Percentiles rank a stretch among this genome's conserved stretches.
Conservation (phyloP, 2,113 vertebrate species). For the Anguilla japonica region DNA sequence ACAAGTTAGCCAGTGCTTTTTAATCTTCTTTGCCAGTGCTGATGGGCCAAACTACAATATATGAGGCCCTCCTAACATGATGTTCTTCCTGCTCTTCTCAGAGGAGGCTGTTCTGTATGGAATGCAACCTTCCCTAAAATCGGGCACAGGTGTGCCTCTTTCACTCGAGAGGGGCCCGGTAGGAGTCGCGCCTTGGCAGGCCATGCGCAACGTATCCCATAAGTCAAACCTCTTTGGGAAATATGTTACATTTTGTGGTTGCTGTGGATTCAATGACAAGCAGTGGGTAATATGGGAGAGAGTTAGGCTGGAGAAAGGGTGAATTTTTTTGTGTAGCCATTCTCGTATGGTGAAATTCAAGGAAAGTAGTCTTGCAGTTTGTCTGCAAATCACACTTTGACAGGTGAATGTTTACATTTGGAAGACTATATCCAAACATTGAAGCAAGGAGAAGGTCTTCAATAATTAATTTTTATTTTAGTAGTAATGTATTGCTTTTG, state of each 20-base stretch:
- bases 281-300: too few species aligned
- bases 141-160: constrained; percentile 10
- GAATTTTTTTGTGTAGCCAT: too few species aligned
- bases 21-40: constrained; percentile 9
- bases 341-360: too few species aligned
- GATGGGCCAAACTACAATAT: constrained; percentile 34
- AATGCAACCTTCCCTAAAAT: constrained; percentile 17
- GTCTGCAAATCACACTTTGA: too few species aligned
- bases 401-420: too few species aligned
- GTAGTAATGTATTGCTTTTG: too few species aligned
- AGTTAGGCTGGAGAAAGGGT: too few species aligned
- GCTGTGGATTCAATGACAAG: background rate
- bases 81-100: constrained; percentile 15
- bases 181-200: constrained; percentile 13
- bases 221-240: background rate
- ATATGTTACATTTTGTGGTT: background rate
- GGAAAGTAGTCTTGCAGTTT: too few species aligned
- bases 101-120: constrained; percentile 10
- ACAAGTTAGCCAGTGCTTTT: background rate
- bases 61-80: constrained; percentile 12
- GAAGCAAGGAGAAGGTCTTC: too few species aligned
- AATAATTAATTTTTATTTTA: too few species aligned
- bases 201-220: background rate
- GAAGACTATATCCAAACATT: too few species aligned
- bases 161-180: background rate